phyloP scores from a whole-genome alignment of 2,113 vertebrate genomes.

The Bambusicola thoracicus region DNA sequence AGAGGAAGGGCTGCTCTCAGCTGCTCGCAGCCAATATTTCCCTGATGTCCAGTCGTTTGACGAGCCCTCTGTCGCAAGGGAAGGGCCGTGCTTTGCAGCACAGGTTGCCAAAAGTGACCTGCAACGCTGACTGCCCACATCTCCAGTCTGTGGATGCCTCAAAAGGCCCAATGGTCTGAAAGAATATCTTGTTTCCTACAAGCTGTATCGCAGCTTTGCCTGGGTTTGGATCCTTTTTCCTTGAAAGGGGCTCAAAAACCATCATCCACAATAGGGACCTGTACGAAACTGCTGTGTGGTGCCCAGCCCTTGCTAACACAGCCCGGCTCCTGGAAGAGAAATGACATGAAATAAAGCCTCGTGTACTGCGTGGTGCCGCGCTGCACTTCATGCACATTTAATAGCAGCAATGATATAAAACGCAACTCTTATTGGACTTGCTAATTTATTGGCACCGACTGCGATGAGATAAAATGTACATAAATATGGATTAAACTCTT shows the following conservation, averaged over 20 bases:
- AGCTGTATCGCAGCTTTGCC: neutral
- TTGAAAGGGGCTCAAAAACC: neutral
- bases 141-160: neutral
- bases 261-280: too few species aligned
- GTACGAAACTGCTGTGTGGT: rapidly evolving
- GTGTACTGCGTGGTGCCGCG: neutral
- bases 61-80: neutral
- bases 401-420: neutral
- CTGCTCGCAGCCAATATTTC: neutral
- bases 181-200: neutral
- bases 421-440: constrained; percentile 15
- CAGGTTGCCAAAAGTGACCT: neutral
- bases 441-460: constrained; percentile 13
- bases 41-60: neutral
- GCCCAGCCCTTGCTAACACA: neutral
- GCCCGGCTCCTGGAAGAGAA: neutral
- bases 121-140: neutral
- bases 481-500: constrained; percentile 49
- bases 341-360: neutral
- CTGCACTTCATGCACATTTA: neutral
- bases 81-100: rapidly evolving
- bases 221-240: neutral
- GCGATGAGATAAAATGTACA: neutral
- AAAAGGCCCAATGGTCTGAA: neutral
- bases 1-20: neutral